Percentiles rank a stretch among this genome's conserved stretches.
Conservation (phyloP, 1,140 invertebrate genomes). For the Pectinophora gossypiella region DNA sequence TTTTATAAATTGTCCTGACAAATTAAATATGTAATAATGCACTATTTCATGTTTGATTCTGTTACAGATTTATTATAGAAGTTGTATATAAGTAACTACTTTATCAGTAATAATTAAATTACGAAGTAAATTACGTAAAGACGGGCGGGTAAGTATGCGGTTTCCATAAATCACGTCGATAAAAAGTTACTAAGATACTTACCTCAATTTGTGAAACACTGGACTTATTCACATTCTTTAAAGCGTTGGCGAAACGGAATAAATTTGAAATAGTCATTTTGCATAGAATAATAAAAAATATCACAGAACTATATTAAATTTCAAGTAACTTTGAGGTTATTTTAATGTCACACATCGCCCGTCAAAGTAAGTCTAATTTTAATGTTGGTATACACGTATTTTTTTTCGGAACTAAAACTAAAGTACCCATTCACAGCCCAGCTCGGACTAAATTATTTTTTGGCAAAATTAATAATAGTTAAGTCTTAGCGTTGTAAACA, state of each 20-base stretch:
- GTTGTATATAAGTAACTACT: too few relatives aligned
- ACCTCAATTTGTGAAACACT: constrained; percentile 40
- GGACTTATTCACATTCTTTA: constrained; percentile 31
- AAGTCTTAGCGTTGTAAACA: too few relatives aligned
- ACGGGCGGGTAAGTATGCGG: not conserved
- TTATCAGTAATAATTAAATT: not conserved
- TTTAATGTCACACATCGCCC: not conserved
- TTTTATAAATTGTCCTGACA: too few relatives aligned
- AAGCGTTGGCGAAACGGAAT: constrained; percentile 31
- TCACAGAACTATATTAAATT: constrained; percentile 25
- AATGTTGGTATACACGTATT: not conserved
- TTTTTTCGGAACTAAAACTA: not conserved
- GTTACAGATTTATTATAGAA: too few relatives aligned
- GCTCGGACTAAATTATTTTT: not conserved
- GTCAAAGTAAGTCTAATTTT: not conserved
- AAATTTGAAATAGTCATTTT: constrained; percentile 57
- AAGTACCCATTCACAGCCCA: not conserved
- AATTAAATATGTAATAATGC: too few relatives aligned
- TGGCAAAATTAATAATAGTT: not conserved
- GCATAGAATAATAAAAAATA: constrained; percentile 23
- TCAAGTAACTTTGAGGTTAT: constrained; percentile 2
- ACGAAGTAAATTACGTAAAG: not conserved
- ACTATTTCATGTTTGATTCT: too few relatives aligned
- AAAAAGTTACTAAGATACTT: constrained; percentile 9
- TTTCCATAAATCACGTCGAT: constrained; percentile 32